phyloP scores from a whole-genome alignment of 2,797 vertebrate species.

The Oophaga sylvatica region DNA sequence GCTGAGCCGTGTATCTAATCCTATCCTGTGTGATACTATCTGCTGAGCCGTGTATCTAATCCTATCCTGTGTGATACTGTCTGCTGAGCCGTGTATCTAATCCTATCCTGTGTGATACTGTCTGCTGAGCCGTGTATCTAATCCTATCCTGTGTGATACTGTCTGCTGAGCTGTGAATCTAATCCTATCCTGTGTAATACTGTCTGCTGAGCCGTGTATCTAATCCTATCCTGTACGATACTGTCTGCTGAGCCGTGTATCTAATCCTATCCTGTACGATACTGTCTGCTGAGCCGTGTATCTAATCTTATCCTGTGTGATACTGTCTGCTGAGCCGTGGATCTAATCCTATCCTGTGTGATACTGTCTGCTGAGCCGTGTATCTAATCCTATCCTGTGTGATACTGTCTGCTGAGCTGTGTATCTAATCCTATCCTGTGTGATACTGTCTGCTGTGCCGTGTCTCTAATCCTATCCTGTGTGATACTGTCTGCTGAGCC shows the following conservation, averaged over 20 bases:
- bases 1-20: not conserved
- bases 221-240: not conserved
- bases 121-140: not conserved
- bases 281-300: not conserved
- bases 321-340: not conserved
- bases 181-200: not conserved
- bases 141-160: not conserved
- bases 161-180: not conserved
- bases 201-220: not conserved
- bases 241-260: too few relatives aligned
- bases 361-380: not conserved
- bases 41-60: not conserved
- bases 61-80: not conserved
- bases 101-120: not conserved
- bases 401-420: not conserved
- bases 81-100: not conserved
- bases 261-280: not conserved
- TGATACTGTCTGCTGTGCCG: not conserved
- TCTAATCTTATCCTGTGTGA: not conserved
- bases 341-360: not conserved
- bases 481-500: too few relatives aligned
- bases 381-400: not conserved
- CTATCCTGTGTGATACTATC: not conserved
- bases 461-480: not conserved
- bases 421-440: not conserved